Evolutionary conservation across 2,797 vertebrate genomes (phyloP), one percentile per base, ranked within the genome.

Genomic region (Florisuga fusca): DNA sequence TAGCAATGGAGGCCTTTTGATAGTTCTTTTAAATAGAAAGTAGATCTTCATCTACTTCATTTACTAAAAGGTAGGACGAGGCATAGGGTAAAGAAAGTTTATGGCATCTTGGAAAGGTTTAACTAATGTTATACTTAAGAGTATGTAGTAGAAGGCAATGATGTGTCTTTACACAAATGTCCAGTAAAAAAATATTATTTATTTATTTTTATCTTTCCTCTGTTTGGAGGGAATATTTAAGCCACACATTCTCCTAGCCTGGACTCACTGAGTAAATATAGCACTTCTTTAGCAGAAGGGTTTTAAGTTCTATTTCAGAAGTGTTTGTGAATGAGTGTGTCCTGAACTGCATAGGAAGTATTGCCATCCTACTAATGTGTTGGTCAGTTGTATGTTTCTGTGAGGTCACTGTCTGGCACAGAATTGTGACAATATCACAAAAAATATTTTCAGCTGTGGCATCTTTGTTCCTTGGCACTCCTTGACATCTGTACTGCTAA

Each of bases 401-500:
- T 13, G 45, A 89, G 89, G 92, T 93, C 91, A 69, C 9, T 48
- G 31, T 41, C 62, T 84, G 83, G 66, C 85, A 79, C 15, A 84
- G n/a, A 93, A 81, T 79, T 57, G 84, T 89, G 80, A 82, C 80
- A 62, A 29, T 73, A 54, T 67, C 61, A 51, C 45, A 87, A 61
- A 75, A 62, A 66, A 38, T 86, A 92, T 88, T 86, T 93, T 88
- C 77, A n/a, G 36, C 64, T 67, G 80, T 87, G 93, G 34, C 77
- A 71, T 55, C 74, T 76, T 84, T 17, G 27, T 71, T 95, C 83
- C 87, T 95, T 73, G 46, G 74, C 80, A 85, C 94, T 48, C 50
- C 50, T 36, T 61, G 82, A 87, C 77, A 93, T 93, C 94, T 94
- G 59, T 89, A 94, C 71, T 84, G 63, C 45, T 96, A 95, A 97